Evolutionary conservation across 2,888 invertebrate species (phyloP), one percentile per base, ranked within the genome.

Genomic region (Teleogryllus oceanicus): DNA sequence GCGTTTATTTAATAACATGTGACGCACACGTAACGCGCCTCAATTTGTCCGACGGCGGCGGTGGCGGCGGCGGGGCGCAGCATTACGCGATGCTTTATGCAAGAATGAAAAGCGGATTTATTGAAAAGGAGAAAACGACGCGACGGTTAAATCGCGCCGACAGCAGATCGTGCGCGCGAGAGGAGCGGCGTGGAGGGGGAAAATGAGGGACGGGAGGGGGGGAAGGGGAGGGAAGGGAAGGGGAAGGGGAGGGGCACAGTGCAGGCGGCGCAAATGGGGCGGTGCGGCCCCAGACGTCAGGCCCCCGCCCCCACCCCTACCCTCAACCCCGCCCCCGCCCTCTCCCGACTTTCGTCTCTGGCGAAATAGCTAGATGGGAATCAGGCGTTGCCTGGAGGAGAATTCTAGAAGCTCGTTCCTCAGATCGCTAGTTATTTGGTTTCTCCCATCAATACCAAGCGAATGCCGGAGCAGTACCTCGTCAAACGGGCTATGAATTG

Each of bases 1-100:
- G 62, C 62, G 62, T 62, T 62, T 62, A 62, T 62, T 62, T 62
- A 62, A 62, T 62, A 62, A 62, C 62, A 62, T 62, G 62, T 62
- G 62, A 62, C 62, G 62, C 62, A 18, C 62, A n/a, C 62, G 62
- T 62, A 62, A 62, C n/a, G n/a, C 62, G n/a, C 16, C n/a, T 62
- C 62, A 62, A 62, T 62, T 62, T 62, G 62, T 62, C 62, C 62
- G 62, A 5, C 62, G 62, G 13, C 4, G 62, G 16, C 13, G n/a
- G 18, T 2, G 18, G 62, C 62, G 62, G 62, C 24, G 24, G 24
- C 37, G 37, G 37, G 37, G 37, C 37, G 37, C 37, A 5, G 37
- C 37, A 37, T 37, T 37, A 37, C 37, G 62, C 62, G 62, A 62
- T n/a, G 62, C 62, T 62, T 62, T 62, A 62, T 62, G 62, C 62